phyloP scores from a whole-genome alignment of 2,797 vertebrate species.

The Pseudomugil gertrudae region DNA sequence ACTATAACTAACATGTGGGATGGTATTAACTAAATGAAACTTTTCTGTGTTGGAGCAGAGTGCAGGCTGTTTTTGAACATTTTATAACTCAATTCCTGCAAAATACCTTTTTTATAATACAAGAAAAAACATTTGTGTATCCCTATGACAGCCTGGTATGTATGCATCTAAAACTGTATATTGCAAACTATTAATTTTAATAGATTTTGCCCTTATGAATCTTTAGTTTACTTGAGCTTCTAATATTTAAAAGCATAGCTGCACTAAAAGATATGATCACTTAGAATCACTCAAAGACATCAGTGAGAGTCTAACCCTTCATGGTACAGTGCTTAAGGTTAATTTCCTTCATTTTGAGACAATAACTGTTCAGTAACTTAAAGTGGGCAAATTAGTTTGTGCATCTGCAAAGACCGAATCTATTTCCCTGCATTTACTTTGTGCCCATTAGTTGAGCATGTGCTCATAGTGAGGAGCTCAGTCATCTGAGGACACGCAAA shows the following conservation, averaged over 20 bases:
- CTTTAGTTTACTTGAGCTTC: neutral
- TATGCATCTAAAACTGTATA: neutral
- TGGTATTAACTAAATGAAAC: conserved; percentile 33
- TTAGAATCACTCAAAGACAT: neutral
- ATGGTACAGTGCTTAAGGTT: neutral
- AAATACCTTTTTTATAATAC: conserved; percentile 27
- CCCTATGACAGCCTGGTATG: neutral
- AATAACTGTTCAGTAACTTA: neutral
- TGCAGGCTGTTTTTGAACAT: neutral
- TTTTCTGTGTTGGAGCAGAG: conserved; percentile 39
- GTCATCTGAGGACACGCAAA: conserved; percentile 15
- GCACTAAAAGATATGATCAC: neutral
- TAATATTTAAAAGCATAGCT: neutral
- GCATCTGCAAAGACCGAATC: neutral
- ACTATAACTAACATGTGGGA: conserved; percentile 31
- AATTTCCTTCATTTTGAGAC: neutral
- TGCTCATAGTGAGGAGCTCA: neutral
- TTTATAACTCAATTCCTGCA: conserved; percentile 17
- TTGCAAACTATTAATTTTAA: neutral
- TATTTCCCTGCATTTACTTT: neutral
- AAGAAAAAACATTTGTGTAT: conserved; percentile 15
- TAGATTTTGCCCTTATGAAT: neutral
- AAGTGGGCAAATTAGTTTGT: neutral
- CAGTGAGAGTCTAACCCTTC: neutral
- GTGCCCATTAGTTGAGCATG: neutral